Base-by-base conservation (phyloP, 92 coral and sea anemone genomes). In the Epizoanthus fatuus region DNA sequence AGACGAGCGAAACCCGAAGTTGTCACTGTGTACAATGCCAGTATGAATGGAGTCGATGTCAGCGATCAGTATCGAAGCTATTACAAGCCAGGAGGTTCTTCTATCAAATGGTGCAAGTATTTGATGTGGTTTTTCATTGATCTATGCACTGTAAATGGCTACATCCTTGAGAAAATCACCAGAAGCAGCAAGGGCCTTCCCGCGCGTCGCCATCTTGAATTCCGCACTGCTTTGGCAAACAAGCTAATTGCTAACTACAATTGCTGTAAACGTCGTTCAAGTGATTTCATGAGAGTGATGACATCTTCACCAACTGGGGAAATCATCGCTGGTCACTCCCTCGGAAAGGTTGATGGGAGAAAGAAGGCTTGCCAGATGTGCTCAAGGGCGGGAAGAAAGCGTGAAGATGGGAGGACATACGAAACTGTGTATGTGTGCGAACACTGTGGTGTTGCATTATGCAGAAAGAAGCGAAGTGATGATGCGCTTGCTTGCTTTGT, bases 91-190 rank as follows among this genome's bases (percentile, higher is more conserved):
- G 90, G 90, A 20, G 15, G 69, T 79, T 51, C 53, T 55, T 75
- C 88, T 12, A 59, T 16, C 15, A 84, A 89, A 63, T 84, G 92
- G 86, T 84, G 89, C 83, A 83, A 60, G 16, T 84, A 89, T 70
- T 53, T 89, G 66, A 17, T 63, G 39, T 89, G 89, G 89, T 89
- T 84, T 62, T 84, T 89, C 68, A 15, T 89, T 7, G 74, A 89
- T 55, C 47, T 84, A 69, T 68, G 80, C 22, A 81, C 71, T 82
- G 91, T 87, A 55, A 87, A 87, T 75, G 87, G 63, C 3, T 81
- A 66, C 20, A 87, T 81, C 62, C 79, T 87, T 16, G 81, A 64
- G 86, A 87, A 72, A 35, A 53, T 81, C 44, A 52, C 69, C 47
- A 62, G 39, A 39, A 39, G 44, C 37, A 67, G 60, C 69, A 67